Evolutionary conservation across 2,888 invertebrate genomes (phyloP), one percentile per base, ranked within the genome.

Genomic region (Napeogenes sylphis): DNA sequence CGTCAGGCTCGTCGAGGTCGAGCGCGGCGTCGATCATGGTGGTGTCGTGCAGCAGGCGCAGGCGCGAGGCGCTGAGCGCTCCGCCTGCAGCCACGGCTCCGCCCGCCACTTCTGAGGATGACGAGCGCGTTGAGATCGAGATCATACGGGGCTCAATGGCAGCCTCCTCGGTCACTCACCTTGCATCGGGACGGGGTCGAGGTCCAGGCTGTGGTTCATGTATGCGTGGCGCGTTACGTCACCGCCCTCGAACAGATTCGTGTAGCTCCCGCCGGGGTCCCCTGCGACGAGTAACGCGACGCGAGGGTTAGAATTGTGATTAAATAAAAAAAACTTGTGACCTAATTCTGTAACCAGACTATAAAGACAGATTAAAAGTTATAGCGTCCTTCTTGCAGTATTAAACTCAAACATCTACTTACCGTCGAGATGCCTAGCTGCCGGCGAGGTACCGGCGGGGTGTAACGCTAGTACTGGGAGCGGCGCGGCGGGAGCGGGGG

Each of bases 21-120:
- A 97, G 91, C 63, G 96, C 96, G 62, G 96, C 96, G 85, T 96
- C 96, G 77, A 97, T 96, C 96, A 96, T 96, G 59, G 96, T 96
- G 64, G 96, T 96, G 89, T 96, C 96, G 81, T 95, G 96, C 76
- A 96, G 91, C 75, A 96, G 91, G 73, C 94, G 93, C 81, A 96
- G 91, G 69, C 95, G 92, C 82, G 94, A 95, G 65, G 95, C 95
- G 78, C 93, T 93, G 74, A 94, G 91, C 67, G 70, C 78, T 60
- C 70, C 65, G 59, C 68, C 73, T 59, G 62, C 92, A 81, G 76
- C 85, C 73, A 76, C 86, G 71, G 78, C 75, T 78, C 68, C 78
- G 75, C 66, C 79, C 75, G 69, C 79, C 72, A 75, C 70, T 61
- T 76, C 75, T 77, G 69, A 68, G 53, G 55, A 57, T 4, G 35